These are phyloP conservation scores for Sylvilagus floridanus DNA, from an alignment of 2,797 vertebrate genomes.

Conservation along the genomic window DNA sequence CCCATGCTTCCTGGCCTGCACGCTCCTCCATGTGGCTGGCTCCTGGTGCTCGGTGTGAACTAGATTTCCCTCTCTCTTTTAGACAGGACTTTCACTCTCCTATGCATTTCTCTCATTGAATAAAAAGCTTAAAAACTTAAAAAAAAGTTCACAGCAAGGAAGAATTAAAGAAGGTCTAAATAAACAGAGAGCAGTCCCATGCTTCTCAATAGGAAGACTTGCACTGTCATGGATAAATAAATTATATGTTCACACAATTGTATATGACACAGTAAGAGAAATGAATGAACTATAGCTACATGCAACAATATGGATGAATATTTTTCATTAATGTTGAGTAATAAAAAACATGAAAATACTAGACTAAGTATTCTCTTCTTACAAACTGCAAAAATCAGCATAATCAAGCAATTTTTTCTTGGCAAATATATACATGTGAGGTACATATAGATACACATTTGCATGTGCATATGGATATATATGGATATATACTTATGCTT, in stretches of 20 bases:
- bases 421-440: background rate
- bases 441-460: background rate
- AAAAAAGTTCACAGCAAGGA: background rate
- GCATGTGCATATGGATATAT: too few relatives aligned
- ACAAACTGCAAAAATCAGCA: background rate
- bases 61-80: too few relatives aligned
- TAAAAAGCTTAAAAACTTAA: too few relatives aligned
- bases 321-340: background rate
- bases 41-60: too few relatives aligned
- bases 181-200: background rate
- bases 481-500: too few relatives aligned
- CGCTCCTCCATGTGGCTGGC: too few relatives aligned
- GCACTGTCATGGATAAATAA: background rate
- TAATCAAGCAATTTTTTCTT: background rate
- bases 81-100: too few relatives aligned
- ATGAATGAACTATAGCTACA: background rate
- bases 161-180: background rate
- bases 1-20: too few relatives aligned
- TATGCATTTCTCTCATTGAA: too few relatives aligned
- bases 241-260: background rate
- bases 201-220: background rate
- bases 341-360: slow-evolving; percentile 12
- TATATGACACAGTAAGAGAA: background rate
- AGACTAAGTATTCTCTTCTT: background rate
- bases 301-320: background rate